Evolutionary conservation across 2,113 vertebrate species (phyloP), one percentile per base, ranked within the genome.

Genomic region (Pimephales promelas): DNA sequence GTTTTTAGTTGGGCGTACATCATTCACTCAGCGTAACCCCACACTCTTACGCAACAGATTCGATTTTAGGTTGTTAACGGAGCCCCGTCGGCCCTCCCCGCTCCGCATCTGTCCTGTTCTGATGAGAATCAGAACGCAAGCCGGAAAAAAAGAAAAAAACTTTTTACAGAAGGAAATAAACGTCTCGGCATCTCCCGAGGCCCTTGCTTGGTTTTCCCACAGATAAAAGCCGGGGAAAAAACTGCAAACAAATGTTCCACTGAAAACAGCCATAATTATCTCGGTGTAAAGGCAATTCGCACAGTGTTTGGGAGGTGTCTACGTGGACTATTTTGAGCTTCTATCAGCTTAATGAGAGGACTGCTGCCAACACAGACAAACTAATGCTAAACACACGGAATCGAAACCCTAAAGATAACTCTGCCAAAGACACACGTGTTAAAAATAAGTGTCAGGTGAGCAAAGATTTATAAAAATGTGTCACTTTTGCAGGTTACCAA

Each of bases 241-340:
- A 83, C 59, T 43, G 83, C 66, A 83, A 79, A 85, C 68, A 56
- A 87, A 74, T 22, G 59, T 85, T 83, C 59, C 54, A 43, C 68
- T 40, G 80, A 83, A 83, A 81, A 79, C 49, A 71, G 49, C 57
- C 84, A 87, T 82, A 85, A 85, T 87, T 85, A 87, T 80, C 80
- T 87, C 79, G 1, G n/a, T 16, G 73, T 62, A 78, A 40, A 74
- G 83, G 43, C 86, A 75, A 49, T 83, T 82, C 83, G 31, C 72
- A 54, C 61, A 45, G 24, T 74, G 75, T 45, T 61, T 45, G 68
- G 18, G 68, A 43, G 57, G 64, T 43, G 59, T 70, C 56, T 40
- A 74, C 18, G 24, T 61, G 54, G 59, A 49, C 59, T 79, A 79
- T 79, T 79, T 62, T 64, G 9, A 79, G 77, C 77, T 83, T 83